Conservation (phyloP, 2,888 invertebrate species). For the Eucera pruinosa region DNA sequence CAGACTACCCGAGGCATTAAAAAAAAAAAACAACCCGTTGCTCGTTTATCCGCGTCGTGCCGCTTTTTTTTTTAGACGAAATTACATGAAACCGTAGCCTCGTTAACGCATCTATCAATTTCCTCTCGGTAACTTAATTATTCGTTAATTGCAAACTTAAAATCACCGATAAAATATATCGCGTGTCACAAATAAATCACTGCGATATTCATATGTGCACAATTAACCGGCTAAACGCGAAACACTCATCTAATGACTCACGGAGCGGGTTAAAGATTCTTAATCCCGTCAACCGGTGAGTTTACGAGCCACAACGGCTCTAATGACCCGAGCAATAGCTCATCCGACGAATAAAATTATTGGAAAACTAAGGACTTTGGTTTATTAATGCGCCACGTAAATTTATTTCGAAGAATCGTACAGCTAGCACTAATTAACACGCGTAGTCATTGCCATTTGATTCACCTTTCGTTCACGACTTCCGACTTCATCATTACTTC, state of each 20-base stretch:
- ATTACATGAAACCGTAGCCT: conserved; percentile 12
- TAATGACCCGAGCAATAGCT: not conserved
- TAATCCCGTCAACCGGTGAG: not conserved
- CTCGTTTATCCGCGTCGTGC: conserved; percentile 19
- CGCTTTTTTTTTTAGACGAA: conserved; percentile 1
- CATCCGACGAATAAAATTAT: conserved; percentile 23
- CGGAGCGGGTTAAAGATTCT: conserved; percentile 1
- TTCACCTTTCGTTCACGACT: conserved; percentile 54
- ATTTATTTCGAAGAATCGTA: conserved; percentile 51
- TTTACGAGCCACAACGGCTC: not conserved
- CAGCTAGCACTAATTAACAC: conserved; percentile 57
- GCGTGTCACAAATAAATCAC: not conserved
- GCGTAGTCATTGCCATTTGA: conserved; percentile 36
- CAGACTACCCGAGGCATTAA: not conserved
- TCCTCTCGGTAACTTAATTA: conserved; percentile 7
- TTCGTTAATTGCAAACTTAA: conserved; percentile 22
- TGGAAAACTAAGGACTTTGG: conserved; percentile 15
- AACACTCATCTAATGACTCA: not conserved
- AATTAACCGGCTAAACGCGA: not conserved
- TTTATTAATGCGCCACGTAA: conserved; percentile 51
- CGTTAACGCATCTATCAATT: conserved; percentile 26
- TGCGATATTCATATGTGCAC: not conserved
- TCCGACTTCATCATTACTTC: conserved; percentile 48
- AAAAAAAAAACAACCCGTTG: not conserved
- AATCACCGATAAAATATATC: conserved; percentile 25